phyloP scores from a whole-genome alignment of 1,140 invertebrate species.

The Achroia grisella region DNA sequence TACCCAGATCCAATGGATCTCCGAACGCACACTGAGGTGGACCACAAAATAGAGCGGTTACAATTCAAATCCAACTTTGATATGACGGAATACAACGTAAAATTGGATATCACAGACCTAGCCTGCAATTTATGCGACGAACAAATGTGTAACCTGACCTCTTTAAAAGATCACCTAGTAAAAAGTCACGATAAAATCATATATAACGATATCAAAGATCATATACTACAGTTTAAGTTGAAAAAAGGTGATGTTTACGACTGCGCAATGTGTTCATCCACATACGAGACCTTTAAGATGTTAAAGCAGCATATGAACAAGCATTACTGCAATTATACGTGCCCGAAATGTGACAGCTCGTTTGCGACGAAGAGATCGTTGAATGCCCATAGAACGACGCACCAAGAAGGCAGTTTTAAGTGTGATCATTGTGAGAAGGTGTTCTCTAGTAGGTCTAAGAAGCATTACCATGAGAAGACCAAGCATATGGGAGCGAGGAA shows the following conservation, averaged over 20 bases:
- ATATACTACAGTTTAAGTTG: constrained; percentile 47
- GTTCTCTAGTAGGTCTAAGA: constrained; percentile 41
- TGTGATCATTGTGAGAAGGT: constrained; percentile 53
- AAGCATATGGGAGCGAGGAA: constrained; percentile 45
- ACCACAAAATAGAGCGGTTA: constrained; percentile 34
- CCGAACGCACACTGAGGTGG: constrained; percentile 29
- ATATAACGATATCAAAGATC: constrained; percentile 47
- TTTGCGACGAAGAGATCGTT: constrained; percentile 48
- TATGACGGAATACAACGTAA: constrained; percentile 44
- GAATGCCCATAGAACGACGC: constrained; percentile 38
- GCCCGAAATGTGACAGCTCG: constrained; percentile 34
- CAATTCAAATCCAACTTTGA: constrained; percentile 38
- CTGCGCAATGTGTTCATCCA: constrained; percentile 44
- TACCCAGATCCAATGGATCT: constrained; percentile 45
- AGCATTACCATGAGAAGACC: constrained; percentile 47
- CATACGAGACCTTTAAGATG: constrained; percentile 61
- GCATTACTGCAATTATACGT: constrained; percentile 55
- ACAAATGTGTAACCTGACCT: constrained; percentile 25
- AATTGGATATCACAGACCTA: constrained; percentile 39
- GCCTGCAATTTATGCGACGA: constrained; percentile 32
- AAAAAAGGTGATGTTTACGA: constrained; percentile 46
- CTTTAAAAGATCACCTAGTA: constrained; percentile 38
- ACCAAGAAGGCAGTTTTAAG: constrained; percentile 53
- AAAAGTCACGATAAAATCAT: constrained; percentile 35
- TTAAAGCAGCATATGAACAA: constrained; percentile 64